Evolutionary conservation across 2,888 invertebrate species (phyloP).

Genomic region (Pyrrhia umbra): DNA sequence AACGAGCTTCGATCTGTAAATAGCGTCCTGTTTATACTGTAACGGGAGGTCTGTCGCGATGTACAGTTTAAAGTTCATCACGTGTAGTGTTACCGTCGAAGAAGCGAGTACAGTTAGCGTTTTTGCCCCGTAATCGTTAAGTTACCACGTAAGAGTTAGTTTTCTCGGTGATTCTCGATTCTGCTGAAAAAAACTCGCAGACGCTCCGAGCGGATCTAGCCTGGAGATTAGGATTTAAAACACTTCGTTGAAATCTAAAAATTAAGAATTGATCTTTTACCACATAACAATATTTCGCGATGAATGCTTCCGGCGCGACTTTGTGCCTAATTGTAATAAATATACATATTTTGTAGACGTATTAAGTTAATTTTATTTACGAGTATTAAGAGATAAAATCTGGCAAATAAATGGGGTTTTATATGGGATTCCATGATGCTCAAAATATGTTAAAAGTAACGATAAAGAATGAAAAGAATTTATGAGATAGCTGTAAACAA

Average conservation of each 20-base stretch:
- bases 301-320: conserved; percentile 86
- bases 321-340: conserved; percentile 86
- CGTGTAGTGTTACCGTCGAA: conserved; percentile 86
- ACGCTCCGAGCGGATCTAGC: conserved; percentile 79
- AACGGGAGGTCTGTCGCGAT: conserved; percentile 77
- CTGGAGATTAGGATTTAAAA: conserved; percentile 85
- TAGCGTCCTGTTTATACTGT: conserved; percentile 76
- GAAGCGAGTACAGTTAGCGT: conserved; percentile 84
- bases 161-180: conserved; percentile 82
- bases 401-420: conserved; percentile 80
- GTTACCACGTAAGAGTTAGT: conserved; percentile 90
- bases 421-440: conserved; percentile 81
- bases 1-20: conserved; percentile 88
- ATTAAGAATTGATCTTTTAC: conserved; percentile 88
- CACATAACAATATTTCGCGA: conserved; percentile 89
- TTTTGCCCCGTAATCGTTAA: conserved; percentile 89
- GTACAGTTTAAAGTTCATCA: conserved; percentile 80
- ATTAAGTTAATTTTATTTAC: conserved; percentile 88
- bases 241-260: conserved; percentile 86
- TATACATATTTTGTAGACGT: conserved; percentile 86
- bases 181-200: conserved; percentile 77
- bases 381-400: conserved; percentile 84
- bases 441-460: conserved; percentile 82
- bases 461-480: conserved; percentile 75
- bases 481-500: conserved; percentile 78